phyloP scores from a whole-genome alignment of 2,113 vertebrate genomes.

The Sporophila hypoxantha region DNA sequence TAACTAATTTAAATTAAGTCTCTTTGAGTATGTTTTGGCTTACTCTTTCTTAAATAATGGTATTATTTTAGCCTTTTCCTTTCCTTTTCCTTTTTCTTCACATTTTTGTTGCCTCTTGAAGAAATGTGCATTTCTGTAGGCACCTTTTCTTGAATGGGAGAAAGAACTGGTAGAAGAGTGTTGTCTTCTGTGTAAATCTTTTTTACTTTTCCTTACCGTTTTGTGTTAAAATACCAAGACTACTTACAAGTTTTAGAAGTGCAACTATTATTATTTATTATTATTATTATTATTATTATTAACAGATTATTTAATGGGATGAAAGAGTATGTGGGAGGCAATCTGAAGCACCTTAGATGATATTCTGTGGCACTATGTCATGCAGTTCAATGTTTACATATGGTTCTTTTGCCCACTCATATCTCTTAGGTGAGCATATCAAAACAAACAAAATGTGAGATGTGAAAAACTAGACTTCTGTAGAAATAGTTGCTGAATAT shows the following conservation, averaged over 20 bases:
- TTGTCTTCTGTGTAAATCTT: not conserved
- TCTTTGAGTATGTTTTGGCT: not conserved
- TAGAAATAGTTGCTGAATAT: not conserved
- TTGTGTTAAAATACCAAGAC: not conserved
- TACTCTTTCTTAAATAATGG: not conserved
- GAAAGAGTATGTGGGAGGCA: not conserved
- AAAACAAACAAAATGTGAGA: not conserved
- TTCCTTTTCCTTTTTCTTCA: not conserved
- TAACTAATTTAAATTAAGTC: not conserved
- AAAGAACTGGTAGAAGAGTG: not conserved
- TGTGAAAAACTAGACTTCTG: not conserved
- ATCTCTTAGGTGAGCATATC: not conserved
- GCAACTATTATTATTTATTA: not conserved
- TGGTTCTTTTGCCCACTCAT: not conserved
- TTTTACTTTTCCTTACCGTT: not conserved
- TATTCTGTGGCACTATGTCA: not conserved
- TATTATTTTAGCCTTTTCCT: not conserved
- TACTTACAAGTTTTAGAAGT: not conserved
- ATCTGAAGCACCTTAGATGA: not conserved
- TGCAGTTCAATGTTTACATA: not conserved
- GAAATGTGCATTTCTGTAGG: not conserved
- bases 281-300: too few relatives aligned
- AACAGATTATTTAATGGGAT: not conserved
- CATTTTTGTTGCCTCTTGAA: not conserved
- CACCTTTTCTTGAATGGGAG: not conserved